phyloP scores from a whole-genome alignment of 2,888 invertebrate species.

The Platycnemis pennipes region DNA sequence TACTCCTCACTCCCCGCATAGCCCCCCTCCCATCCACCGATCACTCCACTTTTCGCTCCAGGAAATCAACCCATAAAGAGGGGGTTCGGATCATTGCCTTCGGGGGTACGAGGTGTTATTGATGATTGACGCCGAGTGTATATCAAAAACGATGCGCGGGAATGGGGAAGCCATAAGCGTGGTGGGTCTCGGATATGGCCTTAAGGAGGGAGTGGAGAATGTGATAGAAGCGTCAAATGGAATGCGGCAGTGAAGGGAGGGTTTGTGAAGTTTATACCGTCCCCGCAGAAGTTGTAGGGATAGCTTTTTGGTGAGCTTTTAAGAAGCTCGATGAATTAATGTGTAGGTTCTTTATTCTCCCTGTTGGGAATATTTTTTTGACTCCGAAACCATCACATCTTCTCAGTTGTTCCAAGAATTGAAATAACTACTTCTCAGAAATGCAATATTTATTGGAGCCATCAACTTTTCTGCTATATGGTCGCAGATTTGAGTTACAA shows the following conservation, averaged over 20 bases:
- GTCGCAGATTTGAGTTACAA: no score
- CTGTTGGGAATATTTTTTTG: no score
- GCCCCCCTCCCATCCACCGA: neutral
- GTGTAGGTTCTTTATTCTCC: neutral
- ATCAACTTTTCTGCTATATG: no score
- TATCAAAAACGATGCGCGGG: constrained; percentile 52
- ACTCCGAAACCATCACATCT: no score
- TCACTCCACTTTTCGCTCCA: neutral
- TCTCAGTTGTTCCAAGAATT: no score
- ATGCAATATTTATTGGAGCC: no score
- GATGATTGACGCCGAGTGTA: constrained; percentile 48
- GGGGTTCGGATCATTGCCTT: constrained; percentile 47
- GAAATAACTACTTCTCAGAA: no score
- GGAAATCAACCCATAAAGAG: neutral
- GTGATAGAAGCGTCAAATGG: neutral
- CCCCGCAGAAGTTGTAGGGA: neutral
- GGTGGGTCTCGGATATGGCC: neutral
- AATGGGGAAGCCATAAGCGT: constrained; percentile 25
- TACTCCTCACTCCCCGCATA: neutral
- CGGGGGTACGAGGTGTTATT: constrained; percentile 34
- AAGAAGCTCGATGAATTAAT: neutral
- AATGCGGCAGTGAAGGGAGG: neutral
- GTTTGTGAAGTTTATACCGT: neutral
- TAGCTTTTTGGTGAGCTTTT: neutral
- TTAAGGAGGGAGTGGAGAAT: neutral